Evolutionary conservation across 2,888 invertebrate genomes (phyloP).

Genomic region (Brenthis ino): DNA sequence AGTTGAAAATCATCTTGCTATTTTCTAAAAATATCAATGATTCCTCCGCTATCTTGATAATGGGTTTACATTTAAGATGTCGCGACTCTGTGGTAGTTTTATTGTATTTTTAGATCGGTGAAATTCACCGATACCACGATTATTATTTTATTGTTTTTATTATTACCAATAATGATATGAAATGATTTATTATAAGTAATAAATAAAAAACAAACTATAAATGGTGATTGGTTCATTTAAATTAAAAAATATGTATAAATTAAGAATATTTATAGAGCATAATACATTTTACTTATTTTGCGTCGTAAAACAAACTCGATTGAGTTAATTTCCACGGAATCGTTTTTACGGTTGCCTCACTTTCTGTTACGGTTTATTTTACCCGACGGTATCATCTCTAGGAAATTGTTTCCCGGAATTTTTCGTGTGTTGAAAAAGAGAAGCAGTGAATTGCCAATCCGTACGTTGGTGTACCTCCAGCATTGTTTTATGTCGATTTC

Average conservation of each 20-base stretch:
- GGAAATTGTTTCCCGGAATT: slow-evolving; percentile 73
- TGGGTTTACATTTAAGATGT: too few relatives aligned
- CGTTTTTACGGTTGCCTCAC: slow-evolving; percentile 72
- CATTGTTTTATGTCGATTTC: slow-evolving; percentile 41
- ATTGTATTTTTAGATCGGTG: too few relatives aligned
- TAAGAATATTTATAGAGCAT: slow-evolving; percentile 6
- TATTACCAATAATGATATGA: too few relatives aligned
- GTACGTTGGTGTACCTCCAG: slow-evolving; percentile 38
- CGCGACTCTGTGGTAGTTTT: too few relatives aligned
- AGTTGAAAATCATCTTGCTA: too few relatives aligned
- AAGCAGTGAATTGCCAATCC: slow-evolving; percentile 48
- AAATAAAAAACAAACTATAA: too few relatives aligned
- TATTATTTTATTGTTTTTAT: too few relatives aligned
- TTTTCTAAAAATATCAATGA: too few relatives aligned
- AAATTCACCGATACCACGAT: too few relatives aligned
- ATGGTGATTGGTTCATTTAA: not conserved
- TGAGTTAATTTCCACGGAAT: slow-evolving; percentile 76
- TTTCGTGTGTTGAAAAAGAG: slow-evolving; percentile 62
- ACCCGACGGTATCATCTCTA: slow-evolving; percentile 74
- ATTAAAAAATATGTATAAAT: not conserved
- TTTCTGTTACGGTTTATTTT: slow-evolving; percentile 75
- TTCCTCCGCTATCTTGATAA: too few relatives aligned
- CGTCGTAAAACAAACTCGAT: slow-evolving; percentile 48
- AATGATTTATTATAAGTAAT: too few relatives aligned
- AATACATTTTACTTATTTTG: slow-evolving; percentile 32